Percentiles rank a stretch among this genome's conserved stretches.
phyloP scores from a whole-genome alignment of 1,140 invertebrate genomes.

The Nebria ingens region DNA sequence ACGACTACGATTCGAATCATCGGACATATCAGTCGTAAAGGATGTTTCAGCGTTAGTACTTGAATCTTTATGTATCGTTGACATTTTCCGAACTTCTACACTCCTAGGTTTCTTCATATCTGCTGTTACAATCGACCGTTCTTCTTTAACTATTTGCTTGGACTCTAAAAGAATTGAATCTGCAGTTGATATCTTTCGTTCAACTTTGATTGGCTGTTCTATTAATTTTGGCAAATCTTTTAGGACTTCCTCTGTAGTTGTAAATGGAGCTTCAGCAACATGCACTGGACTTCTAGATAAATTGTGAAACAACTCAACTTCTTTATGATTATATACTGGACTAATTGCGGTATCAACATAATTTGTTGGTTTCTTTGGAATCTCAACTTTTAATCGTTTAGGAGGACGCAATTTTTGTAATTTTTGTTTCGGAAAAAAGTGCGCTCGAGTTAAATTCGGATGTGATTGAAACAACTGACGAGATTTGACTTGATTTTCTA shows the following conservation, averaged over 20 bases:
- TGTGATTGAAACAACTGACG: conserved; percentile 21
- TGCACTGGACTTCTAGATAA: conserved; percentile 31
- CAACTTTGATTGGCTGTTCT: conserved; percentile 12
- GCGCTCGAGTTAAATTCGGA: conserved; percentile 22
- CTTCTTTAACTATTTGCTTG: not conserved
- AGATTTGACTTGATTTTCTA: not conserved
- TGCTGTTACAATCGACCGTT: conserved; percentile 11
- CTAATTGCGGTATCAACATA: conserved; percentile 39
- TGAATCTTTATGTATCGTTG: too few species aligned
- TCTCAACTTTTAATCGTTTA: not conserved
- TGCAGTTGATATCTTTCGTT: conserved; percentile 13
- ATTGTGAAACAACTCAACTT: conserved; percentile 52
- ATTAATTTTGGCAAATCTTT: conserved; percentile 13
- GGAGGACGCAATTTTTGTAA: not conserved
- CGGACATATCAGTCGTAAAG: not conserved
- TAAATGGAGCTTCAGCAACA: too few species aligned
- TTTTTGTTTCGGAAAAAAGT: not conserved
- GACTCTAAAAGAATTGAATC: conserved; percentile 9
- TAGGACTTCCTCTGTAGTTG: not conserved
- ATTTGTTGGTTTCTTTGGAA: conserved; percentile 27
- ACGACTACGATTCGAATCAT: not conserved
- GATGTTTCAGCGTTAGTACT: not conserved
- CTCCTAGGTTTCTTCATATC: not conserved
- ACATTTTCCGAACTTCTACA: not conserved
- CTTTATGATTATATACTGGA: conserved; percentile 41